Percentiles rank a stretch among this genome's conserved stretches.
Evolutionary conservation across 2,888 invertebrate genomes (phyloP).

Genomic region (Arge pagana): DNA sequence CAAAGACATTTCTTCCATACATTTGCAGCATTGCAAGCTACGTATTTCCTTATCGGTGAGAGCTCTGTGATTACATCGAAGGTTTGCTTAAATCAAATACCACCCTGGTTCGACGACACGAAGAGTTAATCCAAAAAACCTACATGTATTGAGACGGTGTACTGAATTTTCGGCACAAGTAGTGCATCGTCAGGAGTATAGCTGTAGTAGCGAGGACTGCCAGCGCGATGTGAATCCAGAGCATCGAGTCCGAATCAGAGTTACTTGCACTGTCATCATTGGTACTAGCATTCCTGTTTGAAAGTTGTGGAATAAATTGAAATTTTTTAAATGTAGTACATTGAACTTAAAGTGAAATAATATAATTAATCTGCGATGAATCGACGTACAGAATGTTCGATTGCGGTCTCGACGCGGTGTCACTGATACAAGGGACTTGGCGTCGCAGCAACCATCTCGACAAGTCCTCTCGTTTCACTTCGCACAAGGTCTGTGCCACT

Average conservation of each 20-base stretch:
- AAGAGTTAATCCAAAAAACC: background rate
- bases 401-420: background rate
- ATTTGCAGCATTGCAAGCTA: slow-evolving; percentile 7
- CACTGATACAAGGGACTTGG: too few species aligned
- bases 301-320: background rate
- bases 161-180: slow-evolving; percentile 6
- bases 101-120: background rate
- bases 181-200: slow-evolving; percentile 2
- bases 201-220: slow-evolving; percentile 6
- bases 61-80: background rate
- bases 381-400: slow-evolving; percentile 6
- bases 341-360: background rate
- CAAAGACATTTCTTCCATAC: background rate
- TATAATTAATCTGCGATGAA: slow-evolving; percentile 8
- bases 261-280: background rate
- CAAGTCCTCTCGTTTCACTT: slow-evolving; percentile 10
- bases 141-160: slow-evolving; percentile 10
- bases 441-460: slow-evolving; percentile 9
- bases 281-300: background rate
- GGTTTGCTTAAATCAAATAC: background rate
- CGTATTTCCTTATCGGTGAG: slow-evolving; percentile 3
- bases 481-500: slow-evolving; percentile 2
- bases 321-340: background rate
- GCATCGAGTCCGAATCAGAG: slow-evolving; percentile 3
- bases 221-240: slow-evolving; percentile 14